Evolutionary conservation across 1,140 invertebrate genomes (phyloP).

Genomic region (Ectropis grisescens): DNA sequence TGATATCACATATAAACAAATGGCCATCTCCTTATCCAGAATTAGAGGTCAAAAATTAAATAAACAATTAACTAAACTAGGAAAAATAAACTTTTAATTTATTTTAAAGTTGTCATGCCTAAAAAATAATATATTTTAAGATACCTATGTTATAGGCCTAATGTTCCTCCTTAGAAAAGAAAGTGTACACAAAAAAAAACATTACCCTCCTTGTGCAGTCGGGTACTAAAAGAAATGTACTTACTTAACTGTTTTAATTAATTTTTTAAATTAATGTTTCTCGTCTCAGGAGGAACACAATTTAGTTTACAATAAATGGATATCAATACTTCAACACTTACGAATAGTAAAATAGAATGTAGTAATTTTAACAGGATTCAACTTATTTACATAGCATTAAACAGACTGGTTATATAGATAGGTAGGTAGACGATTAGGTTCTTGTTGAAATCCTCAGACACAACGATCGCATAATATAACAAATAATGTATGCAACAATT

Average conservation of each 20-base stretch:
- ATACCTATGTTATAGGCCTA: slow-evolving; percentile 46
- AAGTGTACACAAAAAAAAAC: too few species aligned
- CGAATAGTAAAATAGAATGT: slow-evolving; percentile 66
- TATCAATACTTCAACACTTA: slow-evolving; percentile 64
- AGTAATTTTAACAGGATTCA: slow-evolving; percentile 66
- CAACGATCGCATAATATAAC: too few species aligned
- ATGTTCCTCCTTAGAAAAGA: slow-evolving; percentile 51
- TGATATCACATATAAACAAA: slow-evolving; percentile 17
- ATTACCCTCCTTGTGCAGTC: background rate
- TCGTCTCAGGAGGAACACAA: background rate
- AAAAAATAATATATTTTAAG: slow-evolving; percentile 18
- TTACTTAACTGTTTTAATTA: too few species aligned
- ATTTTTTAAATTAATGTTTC: too few species aligned
- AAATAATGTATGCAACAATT: too few species aligned
- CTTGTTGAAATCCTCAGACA: too few species aligned
- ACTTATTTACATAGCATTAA: slow-evolving; percentile 64
- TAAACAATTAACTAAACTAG: too few species aligned
- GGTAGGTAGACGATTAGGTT: too few species aligned
- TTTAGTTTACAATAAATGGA: slow-evolving; percentile 44
- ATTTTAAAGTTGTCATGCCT: slow-evolving; percentile 24
- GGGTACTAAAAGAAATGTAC: too few species aligned
- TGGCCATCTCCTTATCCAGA: slow-evolving; percentile 8
- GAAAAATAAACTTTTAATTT: too few species aligned
- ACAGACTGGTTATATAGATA: too few species aligned
- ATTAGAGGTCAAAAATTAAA: too few species aligned